Base-by-base conservation (phyloP, 35 echinoderm and acorn worm genomes). In the Patiria miniata region DNA sequence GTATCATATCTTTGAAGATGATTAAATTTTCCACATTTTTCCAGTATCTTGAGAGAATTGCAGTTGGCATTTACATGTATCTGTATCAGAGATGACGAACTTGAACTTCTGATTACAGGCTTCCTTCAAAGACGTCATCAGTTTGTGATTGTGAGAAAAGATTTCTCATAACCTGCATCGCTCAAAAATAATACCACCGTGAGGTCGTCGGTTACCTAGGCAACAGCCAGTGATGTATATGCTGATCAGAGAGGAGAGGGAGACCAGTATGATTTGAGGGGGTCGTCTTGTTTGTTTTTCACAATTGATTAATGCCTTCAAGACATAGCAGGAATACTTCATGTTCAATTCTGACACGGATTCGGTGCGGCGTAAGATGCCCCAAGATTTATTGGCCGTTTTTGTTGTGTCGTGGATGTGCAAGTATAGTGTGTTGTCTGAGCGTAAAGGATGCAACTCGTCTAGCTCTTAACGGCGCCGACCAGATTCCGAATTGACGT, bases 211-310 rank as follows among this genome's bases (percentile, higher is more conserved):
- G 65, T 73, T 73, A 36, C 65, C 26, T 1, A 14, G 65, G 65
- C 34, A 73, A 73, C 65, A 73, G 8, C 21, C 21, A 32, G 65
- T 73, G 26, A 73, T 73, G 65, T 73, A 32, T 34, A 73, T 32
- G 28, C 34, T 73, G 26, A 73, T 18, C 17, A 14, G 57, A 60
- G 19, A 2, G 57, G 65, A 34, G 65, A 47, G 42, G 42, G 42
- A 47, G 42, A 47, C 42, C 42, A 47, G 42, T 12, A 12, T 47
- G 65, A 73, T 73, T 26, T 26, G 7, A 73, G 26, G 26, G 65
- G 29, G 65, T 26, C 21, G 34, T 73, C 65, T 60, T 73, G 65
- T 73, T 73, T 73, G 65, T 34, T 73, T 73, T 73, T 34, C 65
- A 34, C 26, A 26, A 73, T 73, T 73, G 65, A 73, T 73, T 73